These are phyloP conservation scores for Esperia sulphurella DNA, from an alignment of 2,888 invertebrate genomes.

Conservation along the genomic window DNA sequence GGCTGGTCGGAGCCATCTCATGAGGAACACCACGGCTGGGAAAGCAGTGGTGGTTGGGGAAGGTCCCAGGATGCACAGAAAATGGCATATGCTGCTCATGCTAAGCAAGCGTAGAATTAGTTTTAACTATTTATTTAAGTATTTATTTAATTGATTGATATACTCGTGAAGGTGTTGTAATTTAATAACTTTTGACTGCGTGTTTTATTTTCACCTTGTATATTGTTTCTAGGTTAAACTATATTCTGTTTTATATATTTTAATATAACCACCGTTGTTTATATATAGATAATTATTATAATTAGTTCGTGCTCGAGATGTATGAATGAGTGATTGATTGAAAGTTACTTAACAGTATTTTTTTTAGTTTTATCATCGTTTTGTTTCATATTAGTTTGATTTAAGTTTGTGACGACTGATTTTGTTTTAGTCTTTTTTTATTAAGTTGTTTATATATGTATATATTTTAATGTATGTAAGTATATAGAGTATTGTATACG, in stretches of 20 bases:
- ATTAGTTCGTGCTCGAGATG: neutral
- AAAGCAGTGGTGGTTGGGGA: constrained; percentile 81
- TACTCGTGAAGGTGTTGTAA: neutral
- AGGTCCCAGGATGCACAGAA: constrained; percentile 83
- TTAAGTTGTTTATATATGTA: constrained; percentile 23
- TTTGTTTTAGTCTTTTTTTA: constrained; percentile 18
- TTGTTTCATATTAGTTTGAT: constrained; percentile 12
- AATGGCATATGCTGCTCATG: constrained; percentile 84
- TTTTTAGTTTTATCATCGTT: constrained; percentile 13
- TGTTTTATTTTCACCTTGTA: neutral
- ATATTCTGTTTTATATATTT: neutral
- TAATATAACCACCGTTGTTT: constrained; percentile 7
- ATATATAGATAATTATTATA: constrained; percentile 1
- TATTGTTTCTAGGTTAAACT: neutral
- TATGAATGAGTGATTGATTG: constrained; percentile 5
- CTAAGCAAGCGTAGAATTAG: constrained; percentile 53
- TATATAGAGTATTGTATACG: constrained; percentile 10
- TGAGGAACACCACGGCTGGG: constrained; percentile 76
- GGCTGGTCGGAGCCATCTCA: constrained; percentile 83
- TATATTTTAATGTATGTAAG: constrained; percentile 13
- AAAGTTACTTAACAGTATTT: constrained; percentile 16
- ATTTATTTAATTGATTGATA: constrained; percentile 13
- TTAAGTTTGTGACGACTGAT: constrained; percentile 13
- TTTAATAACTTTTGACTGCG: neutral
- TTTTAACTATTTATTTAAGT: constrained; percentile 14